Evolutionary conservation across 2,113 vertebrate genomes (phyloP), one percentile per base, ranked within the genome.

Genomic region (Nerophis lumbriciformis): DNA sequence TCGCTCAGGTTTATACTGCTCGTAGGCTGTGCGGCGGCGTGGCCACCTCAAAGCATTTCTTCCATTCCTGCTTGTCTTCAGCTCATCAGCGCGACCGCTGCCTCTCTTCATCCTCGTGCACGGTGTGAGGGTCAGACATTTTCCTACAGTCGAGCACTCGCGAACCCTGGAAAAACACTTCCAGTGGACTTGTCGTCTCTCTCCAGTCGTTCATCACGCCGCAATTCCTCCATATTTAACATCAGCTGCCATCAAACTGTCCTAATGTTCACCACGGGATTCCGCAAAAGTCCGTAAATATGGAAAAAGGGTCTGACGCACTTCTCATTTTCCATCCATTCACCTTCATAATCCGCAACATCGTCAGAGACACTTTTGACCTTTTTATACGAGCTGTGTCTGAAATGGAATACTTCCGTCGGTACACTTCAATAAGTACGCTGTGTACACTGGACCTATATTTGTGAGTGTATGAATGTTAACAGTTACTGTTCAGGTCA

Each of bases 11-110:
- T 75, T 52, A 15, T 39, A 47, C 54, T n/a, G 64, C 71, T 63
- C 60, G 8, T 42, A 21, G 38, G 1, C 69, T 54, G 59, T 15
- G 66, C 10, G 75, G 78, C 59, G 51, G 69, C 65, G 75, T 53
- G 73, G 73, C 75, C 75, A 44, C 81, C 77, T 86, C 84, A 81
- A 84, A 81, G 79, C 76, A 67, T 83, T 81, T 76, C 53, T 69
- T 48, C 77, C 84, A 16, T 71, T 68, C 77, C 81, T 47, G 65
- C 48, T 69, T 74, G 77, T 86, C 84, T 48, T 54, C 81, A 8
- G 68, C 81, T 79, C 63, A 64, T 82, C 77, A 66, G 53, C 63
- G 55, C 53, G 65, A 70, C 77, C 79, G 62, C 83, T 6, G 66
- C 52, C 67, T 62, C 63, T 60, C 67, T 78, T 80, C 75, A 71